Base-by-base conservation (phyloP, 1,140 invertebrate genomes). In the Acyrthosiphon pisum region DNA sequence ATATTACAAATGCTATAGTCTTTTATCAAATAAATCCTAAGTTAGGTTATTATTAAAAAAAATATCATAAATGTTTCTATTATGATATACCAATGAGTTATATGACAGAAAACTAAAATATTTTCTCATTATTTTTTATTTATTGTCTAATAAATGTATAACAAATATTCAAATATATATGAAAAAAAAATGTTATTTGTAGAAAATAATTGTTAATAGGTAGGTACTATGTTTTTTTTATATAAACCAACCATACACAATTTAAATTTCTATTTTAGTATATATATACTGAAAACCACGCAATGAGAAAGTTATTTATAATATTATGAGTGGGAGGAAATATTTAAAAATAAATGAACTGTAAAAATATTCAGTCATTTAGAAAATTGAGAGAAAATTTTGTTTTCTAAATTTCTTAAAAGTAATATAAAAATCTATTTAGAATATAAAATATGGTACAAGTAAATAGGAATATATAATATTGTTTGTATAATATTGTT, bases 371-470 rank as follows among this genome's bases (percentile, higher is more conserved):
- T 84, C 23, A 37, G 37, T 84, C 35, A 84, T 84, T 84, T 44
- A 84, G 81, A 44, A 84, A 84, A 84, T 44, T 84, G 23, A 41
- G 81, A 84, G 81, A 84, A 84, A 41, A 84, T 84, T 23, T 41
- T 41, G 2, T 84, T 84, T 84, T 84, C 8, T 84, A 41, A 44
- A 41, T 2, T 84, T 84, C 37, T 84, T 84, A 2, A 84, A 23
- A 41, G 26, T 84, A 84, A 44, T 84, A 84, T 22, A 44, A 26
- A 26, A 84, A 41, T 23, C 3, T 68, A 68, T n/a, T 68, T n/a
- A 68, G 30, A 18, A 68, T 68, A 53, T 53, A 68, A 30, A n/a
- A 68, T 68, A n/a, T 60, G 2, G 30, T 68, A 68, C 3, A 41
- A 3, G 41, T 41, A 41, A 41, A 4, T 41, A 41, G 41, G 41